phyloP scores from a whole-genome alignment of 1,140 invertebrate genomes.

The Macrosteles quadrilineatus region DNA sequence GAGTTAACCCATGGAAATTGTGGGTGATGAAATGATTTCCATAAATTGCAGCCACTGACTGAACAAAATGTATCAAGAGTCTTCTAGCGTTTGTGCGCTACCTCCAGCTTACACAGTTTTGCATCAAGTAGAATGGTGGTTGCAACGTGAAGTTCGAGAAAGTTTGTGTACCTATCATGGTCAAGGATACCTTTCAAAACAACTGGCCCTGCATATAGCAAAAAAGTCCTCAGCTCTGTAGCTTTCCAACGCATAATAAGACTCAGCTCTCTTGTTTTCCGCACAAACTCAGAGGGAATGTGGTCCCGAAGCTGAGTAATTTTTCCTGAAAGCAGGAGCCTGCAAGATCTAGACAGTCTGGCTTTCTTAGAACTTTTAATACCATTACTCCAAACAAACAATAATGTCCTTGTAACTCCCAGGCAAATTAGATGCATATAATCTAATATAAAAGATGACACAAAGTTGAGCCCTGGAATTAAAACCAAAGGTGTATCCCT shows the following conservation, averaged over 20 bases:
- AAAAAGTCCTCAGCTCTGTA: conserved; percentile 48
- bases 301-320: conserved; percentile 46
- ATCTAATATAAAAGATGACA: no score
- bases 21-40: conserved; percentile 45
- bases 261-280: conserved; percentile 40
- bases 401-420: conserved; percentile 49
- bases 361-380: not conserved
- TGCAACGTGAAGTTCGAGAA: not conserved
- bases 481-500: conserved; percentile 45
- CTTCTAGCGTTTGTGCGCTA: not conserved
- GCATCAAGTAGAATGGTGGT: not conserved
- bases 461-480: no score
- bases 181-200: conserved; percentile 23
- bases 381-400: conserved; percentile 43
- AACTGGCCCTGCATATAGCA: conserved; percentile 42
- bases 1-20: conserved; percentile 36
- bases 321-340: conserved; percentile 50
- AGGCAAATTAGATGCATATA: conserved; percentile 49
- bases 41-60: conserved; percentile 35
- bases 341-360: conserved; percentile 33
- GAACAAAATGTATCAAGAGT: conserved; percentile 31
- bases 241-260: conserved; percentile 45
- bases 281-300: conserved; percentile 43
- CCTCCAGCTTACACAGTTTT: not conserved
- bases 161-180: conserved; percentile 13